Evolutionary conservation across 2,888 invertebrate species (phyloP).

Genomic region (Ashinkailepas kermadecensis): DNA sequence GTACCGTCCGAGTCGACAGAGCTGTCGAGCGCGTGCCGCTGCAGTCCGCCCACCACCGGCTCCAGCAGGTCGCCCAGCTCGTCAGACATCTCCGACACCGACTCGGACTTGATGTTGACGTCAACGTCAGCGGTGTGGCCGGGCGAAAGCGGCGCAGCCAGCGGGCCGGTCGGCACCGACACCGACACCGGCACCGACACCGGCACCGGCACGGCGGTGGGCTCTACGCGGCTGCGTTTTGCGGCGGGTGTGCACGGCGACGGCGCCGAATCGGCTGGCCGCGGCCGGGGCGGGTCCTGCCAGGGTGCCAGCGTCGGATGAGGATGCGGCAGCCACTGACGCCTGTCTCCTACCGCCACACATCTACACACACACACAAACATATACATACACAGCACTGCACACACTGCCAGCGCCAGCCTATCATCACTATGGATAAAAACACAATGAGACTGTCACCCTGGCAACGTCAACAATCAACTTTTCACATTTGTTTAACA

Average conservation of each 20-base stretch:
- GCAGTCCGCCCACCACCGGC: conserved; percentile 39
- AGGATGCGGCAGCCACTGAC: no score
- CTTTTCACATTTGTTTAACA: no score
- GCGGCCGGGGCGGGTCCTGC: conserved; percentile 39
- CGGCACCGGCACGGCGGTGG: conserved; percentile 39
- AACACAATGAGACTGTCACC: no score
- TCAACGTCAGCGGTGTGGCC: conserved; percentile 37
- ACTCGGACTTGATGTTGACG: conserved; percentile 40
- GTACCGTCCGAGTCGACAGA: no score
- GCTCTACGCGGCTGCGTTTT: conserved; percentile 39
- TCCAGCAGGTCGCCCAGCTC: conserved; percentile 37
- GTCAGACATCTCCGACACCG: conserved; percentile 38
- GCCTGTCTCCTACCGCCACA: no score
- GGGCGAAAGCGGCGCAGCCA: conserved; percentile 40
- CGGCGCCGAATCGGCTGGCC: conserved; percentile 38
- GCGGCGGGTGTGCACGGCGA: conserved; percentile 37
- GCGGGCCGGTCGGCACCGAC: conserved; percentile 40
- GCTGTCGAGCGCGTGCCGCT: conserved; percentile 36
- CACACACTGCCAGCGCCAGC: no score
- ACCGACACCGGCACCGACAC: conserved; percentile 38
- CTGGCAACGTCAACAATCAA: no score
- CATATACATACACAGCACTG: no score
- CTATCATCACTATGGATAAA: no score
- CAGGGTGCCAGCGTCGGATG: conserved; percentile 33
- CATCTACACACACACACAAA: no score